A percentile compares a stretch with the other conserved stretches of the same genome.
These are phyloP conservation scores for Ataeniobius toweri DNA, from an alignment of 2,797 vertebrate species.

Conservation along the genomic window DNA sequence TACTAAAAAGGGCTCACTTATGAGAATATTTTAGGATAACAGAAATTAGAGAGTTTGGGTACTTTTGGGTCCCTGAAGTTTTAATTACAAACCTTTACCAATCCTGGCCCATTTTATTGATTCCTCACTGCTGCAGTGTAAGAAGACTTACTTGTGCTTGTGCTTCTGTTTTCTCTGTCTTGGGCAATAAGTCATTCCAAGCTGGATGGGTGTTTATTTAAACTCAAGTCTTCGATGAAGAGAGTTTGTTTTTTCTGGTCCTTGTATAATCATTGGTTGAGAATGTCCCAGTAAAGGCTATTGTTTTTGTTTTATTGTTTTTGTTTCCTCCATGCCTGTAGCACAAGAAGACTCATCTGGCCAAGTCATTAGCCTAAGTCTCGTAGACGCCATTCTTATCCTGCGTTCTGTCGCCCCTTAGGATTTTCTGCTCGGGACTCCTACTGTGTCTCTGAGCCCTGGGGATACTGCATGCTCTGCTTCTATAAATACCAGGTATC, in stretches of 20 bases:
- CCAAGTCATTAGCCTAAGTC: slow-evolving; percentile 53
- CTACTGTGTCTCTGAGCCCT: slow-evolving; percentile 27
- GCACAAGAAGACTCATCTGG: slow-evolving; percentile 41
- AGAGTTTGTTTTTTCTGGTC: slow-evolving; percentile 51
- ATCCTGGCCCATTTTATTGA: too few species aligned
- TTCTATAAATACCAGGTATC: slow-evolving; percentile 27
- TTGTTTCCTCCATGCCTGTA: slow-evolving; percentile 25
- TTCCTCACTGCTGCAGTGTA: neutral
- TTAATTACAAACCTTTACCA: neutral
- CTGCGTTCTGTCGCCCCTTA: slow-evolving; percentile 9
- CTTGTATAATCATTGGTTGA: slow-evolving; percentile 37
- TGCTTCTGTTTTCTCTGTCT: slow-evolving; percentile 20
- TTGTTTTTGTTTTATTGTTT: slow-evolving; percentile 57
- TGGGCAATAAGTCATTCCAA: slow-evolving; percentile 44
- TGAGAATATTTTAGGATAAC: neutral
- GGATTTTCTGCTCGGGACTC: slow-evolving; percentile 35
- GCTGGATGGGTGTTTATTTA: slow-evolving; percentile 61
- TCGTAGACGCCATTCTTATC: slow-evolving; percentile 22
- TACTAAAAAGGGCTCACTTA: too few species aligned
- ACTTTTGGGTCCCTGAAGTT: neutral
- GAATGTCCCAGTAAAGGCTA: slow-evolving; percentile 56
- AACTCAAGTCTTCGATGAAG: slow-evolving; percentile 56
- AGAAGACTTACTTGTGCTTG: neutral
- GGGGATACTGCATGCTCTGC: slow-evolving; percentile 13
- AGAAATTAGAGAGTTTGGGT: neutral